These are phyloP conservation scores for Hydropsyche betteni DNA, from an alignment of 2,888 invertebrate genomes.

Conservation along the genomic window DNA sequence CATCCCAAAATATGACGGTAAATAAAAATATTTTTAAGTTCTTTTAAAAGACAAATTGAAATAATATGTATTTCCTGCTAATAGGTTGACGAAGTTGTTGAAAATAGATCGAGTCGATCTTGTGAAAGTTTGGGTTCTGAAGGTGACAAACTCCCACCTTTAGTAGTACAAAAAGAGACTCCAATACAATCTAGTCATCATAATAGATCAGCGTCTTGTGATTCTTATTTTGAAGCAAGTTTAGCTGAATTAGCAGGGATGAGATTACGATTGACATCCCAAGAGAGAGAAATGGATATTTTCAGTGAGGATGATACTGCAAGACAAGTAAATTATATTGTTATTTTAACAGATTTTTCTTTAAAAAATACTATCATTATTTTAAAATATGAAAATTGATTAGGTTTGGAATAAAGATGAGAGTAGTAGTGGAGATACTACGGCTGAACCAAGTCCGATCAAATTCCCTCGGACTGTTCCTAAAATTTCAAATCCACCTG, in stretches of 20 bases:
- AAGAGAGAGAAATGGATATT: conserved; percentile 86
- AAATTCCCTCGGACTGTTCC: conserved; percentile 41
- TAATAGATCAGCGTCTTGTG: conserved; percentile 85
- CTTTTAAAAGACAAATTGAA: neutral
- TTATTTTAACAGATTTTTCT: neutral
- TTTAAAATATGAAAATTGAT: neutral
- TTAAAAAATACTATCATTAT: neutral
- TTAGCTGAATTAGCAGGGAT: conserved; percentile 85
- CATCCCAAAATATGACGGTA: conserved; percentile 30
- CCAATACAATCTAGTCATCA: conserved; percentile 58
- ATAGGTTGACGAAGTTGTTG: conserved; percentile 44
- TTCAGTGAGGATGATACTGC: conserved; percentile 85
- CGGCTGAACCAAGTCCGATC: conserved; percentile 49
- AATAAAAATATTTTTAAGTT: neutral
- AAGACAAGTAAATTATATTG: conserved; percentile 53
- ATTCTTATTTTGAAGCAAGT: conserved; percentile 90
- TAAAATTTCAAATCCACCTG: conserved; percentile 38
- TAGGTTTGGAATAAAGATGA: conserved; percentile 48
- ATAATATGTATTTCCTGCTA: neutral
- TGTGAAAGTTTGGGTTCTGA: conserved; percentile 76
- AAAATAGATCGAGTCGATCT: conserved; percentile 54
- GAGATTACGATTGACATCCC: conserved; percentile 82
- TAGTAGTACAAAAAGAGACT: conserved; percentile 55
- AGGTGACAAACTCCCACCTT: conserved; percentile 81
- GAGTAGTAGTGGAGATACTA: conserved; percentile 49